Conservation (phyloP, 2,888 invertebrate species). For the Andrena haemorrhoa region DNA sequence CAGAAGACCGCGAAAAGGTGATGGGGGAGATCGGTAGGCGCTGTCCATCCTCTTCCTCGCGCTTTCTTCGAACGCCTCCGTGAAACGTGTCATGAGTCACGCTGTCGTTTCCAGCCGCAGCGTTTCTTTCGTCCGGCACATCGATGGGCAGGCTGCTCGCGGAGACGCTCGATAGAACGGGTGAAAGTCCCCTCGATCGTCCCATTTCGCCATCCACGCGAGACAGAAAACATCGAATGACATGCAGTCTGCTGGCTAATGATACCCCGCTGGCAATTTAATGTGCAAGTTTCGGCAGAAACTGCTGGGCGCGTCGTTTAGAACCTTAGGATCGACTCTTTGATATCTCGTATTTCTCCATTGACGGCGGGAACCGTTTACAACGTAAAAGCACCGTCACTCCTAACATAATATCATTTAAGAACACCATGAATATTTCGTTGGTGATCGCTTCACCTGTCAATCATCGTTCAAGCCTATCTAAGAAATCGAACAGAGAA, state of each 20-base stretch:
- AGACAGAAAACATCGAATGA: background rate
- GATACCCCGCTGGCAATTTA: slow-evolving; percentile 19
- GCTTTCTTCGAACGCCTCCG: slow-evolving; percentile 39
- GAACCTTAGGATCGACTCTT: background rate
- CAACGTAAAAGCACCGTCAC: background rate
- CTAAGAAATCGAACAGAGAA: slow-evolving; percentile 34
- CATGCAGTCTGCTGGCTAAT: background rate
- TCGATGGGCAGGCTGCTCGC: background rate
- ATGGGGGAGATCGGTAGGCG: slow-evolving; percentile 21
- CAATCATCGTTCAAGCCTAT: slow-evolving; percentile 7
- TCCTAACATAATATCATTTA: slow-evolving; percentile 15
- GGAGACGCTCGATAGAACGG: slow-evolving; percentile 10
- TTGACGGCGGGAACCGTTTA: slow-evolving; percentile 1
- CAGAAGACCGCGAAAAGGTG: slow-evolving; percentile 25
- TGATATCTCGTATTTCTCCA: background rate
- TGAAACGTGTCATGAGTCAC: slow-evolving; percentile 35
- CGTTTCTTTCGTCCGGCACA: background rate
- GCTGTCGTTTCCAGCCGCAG: slow-evolving; percentile 37
- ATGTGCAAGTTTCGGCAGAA: slow-evolving; percentile 17
- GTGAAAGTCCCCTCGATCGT: slow-evolving; percentile 30
- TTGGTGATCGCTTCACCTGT: slow-evolving; percentile 21
- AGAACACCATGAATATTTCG: background rate
- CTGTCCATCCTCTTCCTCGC: slow-evolving; percentile 26
- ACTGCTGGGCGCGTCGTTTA: background rate
- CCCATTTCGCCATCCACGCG: slow-evolving; percentile 4